phyloP scores from a whole-genome alignment of 2,797 vertebrate species.

The Malacoctenus gilli region DNA sequence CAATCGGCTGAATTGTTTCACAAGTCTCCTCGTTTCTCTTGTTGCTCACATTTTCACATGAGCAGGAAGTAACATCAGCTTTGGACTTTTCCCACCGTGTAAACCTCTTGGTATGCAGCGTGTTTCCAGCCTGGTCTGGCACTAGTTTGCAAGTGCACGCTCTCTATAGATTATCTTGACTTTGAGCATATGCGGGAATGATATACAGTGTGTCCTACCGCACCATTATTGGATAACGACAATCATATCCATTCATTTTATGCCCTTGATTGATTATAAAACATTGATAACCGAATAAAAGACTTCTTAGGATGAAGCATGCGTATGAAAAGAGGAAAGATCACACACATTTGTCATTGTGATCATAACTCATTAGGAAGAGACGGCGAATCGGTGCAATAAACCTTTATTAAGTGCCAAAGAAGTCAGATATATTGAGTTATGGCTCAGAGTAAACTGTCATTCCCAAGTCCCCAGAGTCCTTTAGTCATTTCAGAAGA shows the following conservation, averaged over 20 bases:
- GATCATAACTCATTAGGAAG: slow-evolving; percentile 64
- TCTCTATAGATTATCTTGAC: slow-evolving; percentile 63
- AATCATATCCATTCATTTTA: slow-evolving; percentile 71
- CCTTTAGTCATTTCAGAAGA: slow-evolving; percentile 32
- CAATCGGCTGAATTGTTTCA: too few relatives aligned
- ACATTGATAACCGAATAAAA: slow-evolving; percentile 78
- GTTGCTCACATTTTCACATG: too few relatives aligned
- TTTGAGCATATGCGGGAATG: slow-evolving; percentile 53
- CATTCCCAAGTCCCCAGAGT: slow-evolving; percentile 45
- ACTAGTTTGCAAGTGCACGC: slow-evolving; percentile 55
- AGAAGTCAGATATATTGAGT: slow-evolving; percentile 67
- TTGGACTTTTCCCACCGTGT: slow-evolving; percentile 56
- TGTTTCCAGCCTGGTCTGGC: slow-evolving; percentile 41
- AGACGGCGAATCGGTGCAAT: slow-evolving; percentile 62
- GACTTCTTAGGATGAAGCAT: slow-evolving; percentile 63
- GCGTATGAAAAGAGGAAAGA: slow-evolving; percentile 65
- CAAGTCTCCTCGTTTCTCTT: too few relatives aligned
- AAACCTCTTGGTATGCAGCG: slow-evolving; percentile 58
- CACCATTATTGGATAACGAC: slow-evolving; percentile 59
- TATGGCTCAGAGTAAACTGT: slow-evolving; percentile 61
- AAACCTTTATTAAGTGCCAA: slow-evolving; percentile 76
- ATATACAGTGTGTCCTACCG: slow-evolving; percentile 53
- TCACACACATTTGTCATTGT: slow-evolving; percentile 64
- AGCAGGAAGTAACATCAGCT: slow-evolving; percentile 53
- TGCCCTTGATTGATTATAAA: slow-evolving; percentile 73